phyloP scores from a whole-genome alignment of 2,888 invertebrate species.

The Oegoconia quadripuncta region DNA sequence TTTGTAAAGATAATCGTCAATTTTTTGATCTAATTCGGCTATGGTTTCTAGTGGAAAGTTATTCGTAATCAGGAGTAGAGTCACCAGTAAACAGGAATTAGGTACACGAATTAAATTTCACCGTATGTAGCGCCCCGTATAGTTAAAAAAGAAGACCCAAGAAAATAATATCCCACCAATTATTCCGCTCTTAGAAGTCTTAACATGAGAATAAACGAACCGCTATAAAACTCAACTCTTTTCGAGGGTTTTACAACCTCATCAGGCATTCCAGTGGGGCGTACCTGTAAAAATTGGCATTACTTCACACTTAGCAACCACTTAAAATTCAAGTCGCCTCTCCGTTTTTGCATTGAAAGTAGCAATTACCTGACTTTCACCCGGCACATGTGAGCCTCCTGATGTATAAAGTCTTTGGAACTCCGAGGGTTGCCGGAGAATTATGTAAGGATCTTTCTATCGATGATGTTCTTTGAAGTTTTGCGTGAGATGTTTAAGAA shows the following conservation, averaged over 20 bases:
- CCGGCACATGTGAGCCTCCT: conserved; percentile 21
- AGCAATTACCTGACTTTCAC: conserved; percentile 52
- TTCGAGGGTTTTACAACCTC: conserved; percentile 37
- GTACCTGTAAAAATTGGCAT: conserved; percentile 67
- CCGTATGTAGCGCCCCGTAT: too few relatives aligned
- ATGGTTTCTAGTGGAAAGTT: too few relatives aligned
- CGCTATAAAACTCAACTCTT: conserved; percentile 38
- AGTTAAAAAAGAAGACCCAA: background rate
- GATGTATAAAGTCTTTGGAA: conserved; percentile 13
- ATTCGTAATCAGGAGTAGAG: too few relatives aligned
- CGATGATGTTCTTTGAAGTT: background rate
- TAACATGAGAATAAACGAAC: conserved; percentile 22
- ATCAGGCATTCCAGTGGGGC: conserved; percentile 48
- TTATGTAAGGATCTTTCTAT: background rate
- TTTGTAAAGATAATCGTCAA: too few relatives aligned
- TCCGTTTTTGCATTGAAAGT: conserved; percentile 59
- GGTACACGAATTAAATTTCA: too few relatives aligned
- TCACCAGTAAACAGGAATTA: too few relatives aligned
- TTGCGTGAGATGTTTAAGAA: too few relatives aligned
- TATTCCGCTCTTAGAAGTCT: conserved; percentile 4
- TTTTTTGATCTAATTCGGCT: too few relatives aligned
- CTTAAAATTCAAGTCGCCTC: conserved; percentile 57
- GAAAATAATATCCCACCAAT: conserved; percentile 6
- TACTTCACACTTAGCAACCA: conserved; percentile 62
- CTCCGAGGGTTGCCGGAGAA: background rate